Base-by-base conservation (phyloP, 2,797 vertebrate genomes). In the Tolypeutes matacus region DNA sequence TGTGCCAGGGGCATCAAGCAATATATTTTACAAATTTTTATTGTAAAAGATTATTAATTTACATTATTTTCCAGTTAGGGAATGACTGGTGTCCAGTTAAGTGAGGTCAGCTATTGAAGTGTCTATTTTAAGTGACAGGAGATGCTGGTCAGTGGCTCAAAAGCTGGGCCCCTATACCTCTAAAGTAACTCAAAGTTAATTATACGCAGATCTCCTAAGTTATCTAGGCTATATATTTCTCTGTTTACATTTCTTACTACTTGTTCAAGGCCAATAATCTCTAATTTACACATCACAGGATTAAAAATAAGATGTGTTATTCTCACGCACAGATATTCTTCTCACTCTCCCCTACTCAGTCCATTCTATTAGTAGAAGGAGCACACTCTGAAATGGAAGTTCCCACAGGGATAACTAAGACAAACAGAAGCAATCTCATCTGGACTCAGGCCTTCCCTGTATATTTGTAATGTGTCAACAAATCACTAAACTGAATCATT, bases 221-320 rank as follows among this genome's bases (percentile, higher is more conserved):
- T 67, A 76, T 42, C 60, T 42, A 39, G 25, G 31, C 31, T 70
- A 5, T 17, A 75, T 51, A 70, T 91, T 49, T 78, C 31, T 80
- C 76, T 89, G 29, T 56, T 86, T 73, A 42, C 12, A 46, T 29
- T 84, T 81, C 69, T 91, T 64, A 72, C 36, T 72, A 69, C 49
- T 80, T 62, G n/a, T 14, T 84, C 18, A 39, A 85, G 27, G 42
- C 3, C 51, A 91, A 86, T 64, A 56, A 65, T 62, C 36, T n/a
- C 65, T 49, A 78, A 7, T 65, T 87, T 72, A 75, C 88, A 36
- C 7, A 70, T 49, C 10, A 34, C 34, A 70, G 70, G 13, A 81
- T 84, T 36, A 91, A 81, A 93, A 84, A 69, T 62, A 67, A 85
- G 85, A 64, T 58, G 51, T 29, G 21, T 42, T 70, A 36, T 80